Evolutionary conservation across 2,113 vertebrate genomes (phyloP), one percentile per base, ranked within the genome.

Genomic region (Percopsis transmontana): DNA sequence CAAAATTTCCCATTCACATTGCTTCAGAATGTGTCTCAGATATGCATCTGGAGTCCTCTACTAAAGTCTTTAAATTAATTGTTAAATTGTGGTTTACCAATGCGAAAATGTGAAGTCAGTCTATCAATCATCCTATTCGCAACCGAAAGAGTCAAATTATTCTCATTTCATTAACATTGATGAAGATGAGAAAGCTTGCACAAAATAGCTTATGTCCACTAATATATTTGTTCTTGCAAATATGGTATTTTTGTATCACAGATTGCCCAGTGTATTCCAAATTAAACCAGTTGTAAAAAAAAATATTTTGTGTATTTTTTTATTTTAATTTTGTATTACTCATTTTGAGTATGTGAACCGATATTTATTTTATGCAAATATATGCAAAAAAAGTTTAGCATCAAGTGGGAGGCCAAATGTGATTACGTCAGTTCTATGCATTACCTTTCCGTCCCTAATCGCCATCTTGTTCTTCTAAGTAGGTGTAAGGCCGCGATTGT

Each of bases 361-460:
- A 33, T 33, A 2, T 7, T 14, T 12, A 15, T 44, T 44, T 44
- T 44, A 44, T 11, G 12, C 42, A 14, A 44, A n/a, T n/a, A 48
- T n/a, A 48, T n/a, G 12, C 10, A 16, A 48, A 15, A 14, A 11
- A 45, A 11, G 14, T 45, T 39, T 40, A 33, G 0, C n/a, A 3
- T 11, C 0, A 5, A 38, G 14, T 62, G 24, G 55, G 55, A 54
- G 66, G 1, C 41, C 33, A 0, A 74, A 77, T 56, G 0, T 5
- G n/a, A n/a, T 83, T 78, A 85, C 80, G 80, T 82, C 44, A 38
- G n/a, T n/a, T n/a, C 1, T n/a, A 58, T 39, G 77, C 68, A n/a
- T 55, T 5, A 45, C 45, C 24, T 77, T 3, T 12, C 38, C 18
- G 8, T 52, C 10, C 20, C 20, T 14, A 50, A 42, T 70, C 84